These are phyloP conservation scores for Myanophis thanlyinensis DNA, from an alignment of 2,113 vertebrate genomes.

Conservation along the genomic window DNA sequence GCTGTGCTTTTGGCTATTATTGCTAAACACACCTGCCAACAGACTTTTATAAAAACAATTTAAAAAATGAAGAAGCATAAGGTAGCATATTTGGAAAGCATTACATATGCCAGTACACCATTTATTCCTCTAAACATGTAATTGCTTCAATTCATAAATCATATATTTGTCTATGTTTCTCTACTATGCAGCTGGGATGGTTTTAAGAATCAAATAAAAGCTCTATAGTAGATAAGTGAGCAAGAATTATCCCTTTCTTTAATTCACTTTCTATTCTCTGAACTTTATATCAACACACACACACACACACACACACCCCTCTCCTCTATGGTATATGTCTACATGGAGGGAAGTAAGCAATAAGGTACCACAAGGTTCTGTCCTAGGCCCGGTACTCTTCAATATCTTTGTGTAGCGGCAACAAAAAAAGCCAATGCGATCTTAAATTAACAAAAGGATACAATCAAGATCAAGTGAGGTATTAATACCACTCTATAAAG, in stretches of 20 bases:
- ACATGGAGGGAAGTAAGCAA: no score
- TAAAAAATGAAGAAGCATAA: slow-evolving; percentile 50
- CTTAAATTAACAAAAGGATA: no score
- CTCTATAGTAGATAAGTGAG: slow-evolving; percentile 1
- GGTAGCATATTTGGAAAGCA: slow-evolving; percentile 35
- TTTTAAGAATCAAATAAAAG: slow-evolving; percentile 25
- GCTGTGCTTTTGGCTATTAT: neutral
- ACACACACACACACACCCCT: neutral
- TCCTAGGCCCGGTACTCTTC: no score
- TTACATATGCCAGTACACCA: slow-evolving; percentile 34
- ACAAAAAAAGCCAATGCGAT: no score
- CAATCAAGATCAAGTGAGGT: no score
- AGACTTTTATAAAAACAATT: slow-evolving; percentile 22
- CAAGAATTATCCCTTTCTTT: slow-evolving; percentile 37
- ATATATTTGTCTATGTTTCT: slow-evolving; percentile 31
- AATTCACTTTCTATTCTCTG: slow-evolving; percentile 22
- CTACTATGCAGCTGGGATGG: neutral
- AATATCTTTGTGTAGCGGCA: no score
- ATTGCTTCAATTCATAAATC: slow-evolving; percentile 23
- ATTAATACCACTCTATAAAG: no score
- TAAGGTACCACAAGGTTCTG: no score
- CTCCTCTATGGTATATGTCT: neutral
- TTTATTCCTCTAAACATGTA: slow-evolving; percentile 49
- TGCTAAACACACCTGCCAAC: slow-evolving; percentile 25
- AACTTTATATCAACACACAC: slow-evolving; percentile 8